Conservation (phyloP, 2,113 vertebrate species). For the Cettia cetti region DNA sequence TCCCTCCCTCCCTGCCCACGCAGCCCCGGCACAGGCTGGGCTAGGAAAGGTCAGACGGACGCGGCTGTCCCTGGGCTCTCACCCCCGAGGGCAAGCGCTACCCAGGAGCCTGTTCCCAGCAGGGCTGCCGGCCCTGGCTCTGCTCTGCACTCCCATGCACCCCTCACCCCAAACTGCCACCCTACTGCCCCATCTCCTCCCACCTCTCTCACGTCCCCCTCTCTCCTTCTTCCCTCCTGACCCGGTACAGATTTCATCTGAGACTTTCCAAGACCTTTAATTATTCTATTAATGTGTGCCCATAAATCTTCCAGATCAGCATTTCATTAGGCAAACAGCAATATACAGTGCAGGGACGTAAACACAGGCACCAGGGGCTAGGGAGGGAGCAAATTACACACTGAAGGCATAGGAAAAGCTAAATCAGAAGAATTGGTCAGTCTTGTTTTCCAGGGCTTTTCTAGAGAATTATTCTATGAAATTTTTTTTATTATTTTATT, state of each 20-base stretch:
- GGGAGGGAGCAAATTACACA: not conserved
- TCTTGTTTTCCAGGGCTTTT: not conserved
- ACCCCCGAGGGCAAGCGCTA: fast-evolving
- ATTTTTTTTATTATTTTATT: not conserved
- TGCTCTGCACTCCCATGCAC: fast-evolving
- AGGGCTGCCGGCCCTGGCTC: fast-evolving
- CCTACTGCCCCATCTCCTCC: not conserved
- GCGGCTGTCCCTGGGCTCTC: not conserved
- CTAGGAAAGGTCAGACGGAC: fast-evolving
- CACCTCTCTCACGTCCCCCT: not conserved
- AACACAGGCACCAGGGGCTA: not conserved
- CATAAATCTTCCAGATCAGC: conserved; percentile 13
- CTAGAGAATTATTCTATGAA: not conserved
- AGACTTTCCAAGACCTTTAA: conserved; percentile 12
- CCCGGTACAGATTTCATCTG: not conserved
- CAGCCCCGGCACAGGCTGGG: fast-evolving
- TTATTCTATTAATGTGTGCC: conserved; percentile 17
- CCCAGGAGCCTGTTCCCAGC: fast-evolving
- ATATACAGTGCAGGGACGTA: not conserved
- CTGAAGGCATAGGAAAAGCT: not conserved
- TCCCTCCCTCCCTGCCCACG: too few species aligned
- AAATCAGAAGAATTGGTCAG: not conserved
- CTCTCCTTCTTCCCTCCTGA: not conserved
- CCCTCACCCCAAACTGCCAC: fast-evolving
- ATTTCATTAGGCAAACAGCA: conserved; percentile 44